Evolutionary conservation across 2,888 invertebrate species (phyloP).

Genomic region (Allophyes oxyacanthae): DNA sequence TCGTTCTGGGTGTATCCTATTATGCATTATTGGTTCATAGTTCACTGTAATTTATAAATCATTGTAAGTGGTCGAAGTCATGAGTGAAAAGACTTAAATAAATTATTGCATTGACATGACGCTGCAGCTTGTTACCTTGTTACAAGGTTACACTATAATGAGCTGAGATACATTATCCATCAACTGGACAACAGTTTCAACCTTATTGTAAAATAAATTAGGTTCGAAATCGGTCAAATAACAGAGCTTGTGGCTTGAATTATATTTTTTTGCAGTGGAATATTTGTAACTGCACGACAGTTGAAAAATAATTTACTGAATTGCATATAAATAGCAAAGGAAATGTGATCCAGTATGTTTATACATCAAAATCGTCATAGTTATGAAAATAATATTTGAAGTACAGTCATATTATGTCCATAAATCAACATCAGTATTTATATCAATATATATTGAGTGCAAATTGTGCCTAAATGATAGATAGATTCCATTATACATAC

Average conservation of each 20-base stretch:
- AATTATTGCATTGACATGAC: slow-evolving; percentile 31
- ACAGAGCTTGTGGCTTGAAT: too few relatives aligned
- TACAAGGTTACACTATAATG: slow-evolving; percentile 36
- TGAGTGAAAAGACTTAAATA: slow-evolving; percentile 23
- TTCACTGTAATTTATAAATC: slow-evolving; percentile 18
- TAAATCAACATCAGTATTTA: too few relatives aligned
- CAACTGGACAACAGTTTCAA: slow-evolving; percentile 1
- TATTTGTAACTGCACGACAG: slow-evolving; percentile 32
- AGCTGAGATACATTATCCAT: slow-evolving; percentile 1
- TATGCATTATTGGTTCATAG: slow-evolving; percentile 26
- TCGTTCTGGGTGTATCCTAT: slow-evolving; percentile 4
- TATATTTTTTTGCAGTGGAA: too few relatives aligned
- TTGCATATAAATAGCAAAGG: not conserved
- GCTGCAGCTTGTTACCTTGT: slow-evolving; percentile 15
- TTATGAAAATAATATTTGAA: not conserved
- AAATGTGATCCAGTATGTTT: not conserved
- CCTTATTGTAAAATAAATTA: not conserved
- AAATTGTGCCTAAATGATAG: too few relatives aligned
- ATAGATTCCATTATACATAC: too few relatives aligned
- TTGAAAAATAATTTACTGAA: slow-evolving; percentile 1
- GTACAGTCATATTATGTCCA: too few relatives aligned
- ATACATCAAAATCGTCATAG: too few relatives aligned
- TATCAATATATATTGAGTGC: too few relatives aligned
- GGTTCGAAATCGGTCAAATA: not conserved
- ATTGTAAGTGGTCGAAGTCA: slow-evolving; percentile 9